These are phyloP conservation scores for Drosophila borborema DNA, from an alignment of 2,888 invertebrate species.

Conservation along the genomic window DNA sequence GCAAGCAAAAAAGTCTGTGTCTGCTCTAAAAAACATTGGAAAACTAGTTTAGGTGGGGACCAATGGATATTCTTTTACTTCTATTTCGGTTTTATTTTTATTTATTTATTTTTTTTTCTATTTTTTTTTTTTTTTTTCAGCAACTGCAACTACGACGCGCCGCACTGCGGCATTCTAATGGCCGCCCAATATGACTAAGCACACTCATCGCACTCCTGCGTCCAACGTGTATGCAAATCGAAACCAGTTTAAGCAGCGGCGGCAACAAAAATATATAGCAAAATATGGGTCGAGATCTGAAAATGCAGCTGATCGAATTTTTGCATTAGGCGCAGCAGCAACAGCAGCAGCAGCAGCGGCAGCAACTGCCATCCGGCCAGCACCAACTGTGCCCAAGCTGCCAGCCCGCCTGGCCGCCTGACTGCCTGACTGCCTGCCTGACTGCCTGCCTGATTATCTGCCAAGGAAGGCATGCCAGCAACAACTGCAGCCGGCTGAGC, in stretches of 20 bases:
- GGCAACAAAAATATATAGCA: constrained; percentile 53
- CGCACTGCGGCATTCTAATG: constrained; percentile 82
- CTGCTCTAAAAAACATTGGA: constrained; percentile 75
- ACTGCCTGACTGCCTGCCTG: constrained; percentile 2
- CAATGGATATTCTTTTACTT: constrained; percentile 80
- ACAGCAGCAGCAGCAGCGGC: constrained; percentile 59
- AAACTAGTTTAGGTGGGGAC: constrained; percentile 84
- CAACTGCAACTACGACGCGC: constrained; percentile 49
- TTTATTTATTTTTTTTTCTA: constrained; percentile 14
- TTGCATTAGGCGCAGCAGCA: constrained; percentile 81
- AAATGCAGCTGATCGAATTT: constrained; percentile 84
- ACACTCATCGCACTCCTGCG: constrained; percentile 81
- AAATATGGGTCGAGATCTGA: constrained; percentile 84
- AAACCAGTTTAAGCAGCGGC: constrained; percentile 75
- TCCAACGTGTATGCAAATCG: constrained; percentile 83
- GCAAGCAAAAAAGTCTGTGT: constrained; percentile 53
- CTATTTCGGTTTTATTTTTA: constrained; percentile 53
- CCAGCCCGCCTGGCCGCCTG: constrained; percentile 35
- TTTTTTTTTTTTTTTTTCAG: neutral
- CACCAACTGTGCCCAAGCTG: constrained; percentile 66
- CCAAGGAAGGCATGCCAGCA: constrained; percentile 77
- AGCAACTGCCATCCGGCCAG: constrained; percentile 71
- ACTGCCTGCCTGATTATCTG: constrained; percentile 73
- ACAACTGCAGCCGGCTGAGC: constrained; percentile 69
- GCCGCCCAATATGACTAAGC: constrained; percentile 84